Evolutionary conservation across 2,888 invertebrate genomes (phyloP).

Genomic region (Dolomedes plantarius): DNA sequence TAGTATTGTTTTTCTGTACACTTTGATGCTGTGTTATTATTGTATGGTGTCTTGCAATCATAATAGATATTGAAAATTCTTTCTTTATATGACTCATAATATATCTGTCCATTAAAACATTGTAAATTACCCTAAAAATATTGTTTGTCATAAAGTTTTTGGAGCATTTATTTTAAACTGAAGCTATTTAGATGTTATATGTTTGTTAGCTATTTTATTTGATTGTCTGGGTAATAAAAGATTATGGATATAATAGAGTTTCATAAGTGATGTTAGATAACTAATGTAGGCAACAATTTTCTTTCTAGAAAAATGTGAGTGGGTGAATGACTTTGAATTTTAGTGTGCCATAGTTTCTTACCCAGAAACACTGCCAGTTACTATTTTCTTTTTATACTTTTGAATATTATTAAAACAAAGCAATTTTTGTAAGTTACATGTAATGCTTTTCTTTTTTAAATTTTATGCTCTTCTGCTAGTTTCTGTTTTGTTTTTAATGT

Average conservation of each 20-base stretch:
- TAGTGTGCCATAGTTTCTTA: conserved; percentile 1
- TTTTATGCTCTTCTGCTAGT: not conserved
- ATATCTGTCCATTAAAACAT: not conserved
- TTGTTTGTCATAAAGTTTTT: too few relatives aligned
- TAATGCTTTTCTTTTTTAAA: not conserved
- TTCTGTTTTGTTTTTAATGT: not conserved
- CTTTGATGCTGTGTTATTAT: not conserved
- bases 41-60: not conserved
- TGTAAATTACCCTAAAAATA: not conserved
- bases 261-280: not conserved
- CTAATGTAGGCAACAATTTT: too few relatives aligned
- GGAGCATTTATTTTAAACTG: not conserved
- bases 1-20: conserved; percentile 38
- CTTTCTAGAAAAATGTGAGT: not conserved
- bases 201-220: not conserved
- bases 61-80: not conserved
- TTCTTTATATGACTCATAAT: not conserved
- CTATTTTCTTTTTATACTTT: not conserved
- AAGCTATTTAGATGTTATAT: not conserved
- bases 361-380: not conserved
- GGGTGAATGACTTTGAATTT: not conserved
- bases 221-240: not conserved
- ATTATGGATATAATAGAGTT: not conserved
- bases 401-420: not conserved
- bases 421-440: not conserved